These are phyloP conservation scores for Cuniculus paca DNA, from an alignment of 2,797 vertebrate species.

Conservation along the genomic window DNA sequence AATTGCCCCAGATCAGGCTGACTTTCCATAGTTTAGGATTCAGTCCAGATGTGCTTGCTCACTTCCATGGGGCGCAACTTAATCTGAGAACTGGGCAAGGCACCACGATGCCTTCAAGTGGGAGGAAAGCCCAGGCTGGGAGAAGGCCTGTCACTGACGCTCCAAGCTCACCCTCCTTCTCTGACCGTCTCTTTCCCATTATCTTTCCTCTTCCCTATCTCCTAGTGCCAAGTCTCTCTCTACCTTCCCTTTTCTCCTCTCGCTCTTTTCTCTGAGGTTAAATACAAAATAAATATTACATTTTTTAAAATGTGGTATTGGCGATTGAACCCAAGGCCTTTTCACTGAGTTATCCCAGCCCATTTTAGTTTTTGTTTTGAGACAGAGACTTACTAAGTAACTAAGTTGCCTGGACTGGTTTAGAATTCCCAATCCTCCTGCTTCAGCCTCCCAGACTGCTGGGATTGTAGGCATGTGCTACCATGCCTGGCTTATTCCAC, in stretches of 20 bases:
- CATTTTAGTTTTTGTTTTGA: not conserved
- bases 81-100: not conserved
- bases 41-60: not conserved
- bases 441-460: not conserved
- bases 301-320: not conserved
- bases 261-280: not conserved
- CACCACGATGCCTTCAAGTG: not conserved
- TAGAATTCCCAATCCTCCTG: not conserved
- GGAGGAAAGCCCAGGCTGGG: not conserved
- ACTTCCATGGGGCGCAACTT: not conserved
- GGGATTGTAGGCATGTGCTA: not conserved
- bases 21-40: not conserved
- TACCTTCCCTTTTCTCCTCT: not conserved
- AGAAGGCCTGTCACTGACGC: not conserved
- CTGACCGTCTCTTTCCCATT: not conserved
- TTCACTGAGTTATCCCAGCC: not conserved
- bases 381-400: not conserved
- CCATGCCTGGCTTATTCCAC: not conserved
- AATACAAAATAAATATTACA: not conserved
- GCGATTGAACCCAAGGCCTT: not conserved
- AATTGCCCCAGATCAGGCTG: not conserved
- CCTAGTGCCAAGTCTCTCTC: not conserved
- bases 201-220: not conserved
- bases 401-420: not conserved
- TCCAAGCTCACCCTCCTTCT: not conserved